Base-by-base conservation (phyloP, 2,113 vertebrate genomes). In the Kryptolebias marmoratus region DNA sequence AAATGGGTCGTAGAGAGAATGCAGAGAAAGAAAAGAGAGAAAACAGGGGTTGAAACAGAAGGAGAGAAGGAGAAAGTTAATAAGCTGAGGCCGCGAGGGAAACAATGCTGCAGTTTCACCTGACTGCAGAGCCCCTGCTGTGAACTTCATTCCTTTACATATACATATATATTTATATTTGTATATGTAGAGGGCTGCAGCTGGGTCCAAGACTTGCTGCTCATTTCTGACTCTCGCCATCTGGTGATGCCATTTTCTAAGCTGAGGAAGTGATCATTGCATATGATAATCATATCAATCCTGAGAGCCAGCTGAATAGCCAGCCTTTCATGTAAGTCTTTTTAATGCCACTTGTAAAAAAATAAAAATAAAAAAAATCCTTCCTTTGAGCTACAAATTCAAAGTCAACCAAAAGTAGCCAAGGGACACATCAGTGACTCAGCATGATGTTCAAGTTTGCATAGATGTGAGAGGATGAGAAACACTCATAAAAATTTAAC, bases 1-100 rank as follows among this genome's bases (percentile, higher is more conserved):
- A 88, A 88, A 85, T 82, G 70, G 71, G 70, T 76, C 63, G 42
- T 64, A 75, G 75, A 62, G 61, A 82, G 64, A 72, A 87, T 73
- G 74, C 61, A 78, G 69, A 52, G 53, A 48, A 39, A 65, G 69
- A 71, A 75, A 68, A 66, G 6, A 63, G 28, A 74, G 59, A 3
- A n/a, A 53, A 68, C 71, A 50, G 60, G 55, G 60, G 55, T 53
- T 55, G 53, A 36, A 14, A 75, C 32, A 47, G 50, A 53, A 45
- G 58, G 16, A 71, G 28, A 36, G 44, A 68, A 28, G 49, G 49
- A 52, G 47, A 54, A 54, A 74, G 74, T 63, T 75, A 82, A 83
- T 77, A 83, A 82, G 65, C 39, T 64, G 81, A 77, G 64, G 73
- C 75, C 65, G 49, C 49, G 59, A 65, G 68, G 67, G 61, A 82